Evolutionary conservation across 2,888 invertebrate genomes (phyloP).

Genomic region (Bombyx huttoni): DNA sequence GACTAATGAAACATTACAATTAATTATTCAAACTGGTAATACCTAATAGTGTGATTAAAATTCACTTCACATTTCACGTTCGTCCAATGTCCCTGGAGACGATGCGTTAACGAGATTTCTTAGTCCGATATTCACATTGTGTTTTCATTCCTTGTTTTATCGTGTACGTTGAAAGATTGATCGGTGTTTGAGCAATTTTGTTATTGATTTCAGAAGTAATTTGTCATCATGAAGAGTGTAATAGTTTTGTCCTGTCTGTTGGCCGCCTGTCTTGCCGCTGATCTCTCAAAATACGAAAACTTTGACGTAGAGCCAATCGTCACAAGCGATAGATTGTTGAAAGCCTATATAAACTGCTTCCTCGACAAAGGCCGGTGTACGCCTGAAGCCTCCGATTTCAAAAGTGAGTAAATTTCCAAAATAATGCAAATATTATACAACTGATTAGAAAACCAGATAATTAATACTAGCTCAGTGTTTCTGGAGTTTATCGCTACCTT

Average conservation of each 20-base stretch:
- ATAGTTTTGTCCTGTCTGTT: conserved; percentile 43
- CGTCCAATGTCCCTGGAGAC: conserved; percentile 27
- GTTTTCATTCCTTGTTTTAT: conserved; percentile 18
- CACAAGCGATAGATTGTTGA: conserved; percentile 77
- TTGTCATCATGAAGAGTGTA: conserved; percentile 39
- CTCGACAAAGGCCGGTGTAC: conserved; percentile 79
- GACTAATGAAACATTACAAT: not conserved
- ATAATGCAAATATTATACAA: no score
- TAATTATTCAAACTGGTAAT: conserved; percentile 2
- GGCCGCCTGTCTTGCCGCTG: conserved; percentile 40
- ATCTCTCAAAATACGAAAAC: conserved; percentile 78
- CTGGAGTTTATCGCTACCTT: no score
- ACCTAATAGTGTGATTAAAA: conserved; percentile 15
- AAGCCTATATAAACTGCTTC: conserved; percentile 81
- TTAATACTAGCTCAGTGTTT: no score
- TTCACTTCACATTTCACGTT: conserved; percentile 30
- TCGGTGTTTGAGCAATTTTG: conserved; percentile 11
- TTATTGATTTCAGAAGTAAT: conserved; percentile 24
- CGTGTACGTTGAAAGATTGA: conserved; percentile 16
- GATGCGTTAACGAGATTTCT: conserved; percentile 23
- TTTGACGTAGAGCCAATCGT: conserved; percentile 80
- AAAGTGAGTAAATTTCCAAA: conserved; percentile 68
- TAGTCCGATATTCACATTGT: conserved; percentile 27
- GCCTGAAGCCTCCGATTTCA: conserved; percentile 79
- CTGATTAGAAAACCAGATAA: no score